A percentile compares a stretch with the other conserved stretches of the same genome.
These are phyloP conservation scores for Esox lucius DNA, from an alignment of 2,797 vertebrate species.

Conservation along the genomic window DNA sequence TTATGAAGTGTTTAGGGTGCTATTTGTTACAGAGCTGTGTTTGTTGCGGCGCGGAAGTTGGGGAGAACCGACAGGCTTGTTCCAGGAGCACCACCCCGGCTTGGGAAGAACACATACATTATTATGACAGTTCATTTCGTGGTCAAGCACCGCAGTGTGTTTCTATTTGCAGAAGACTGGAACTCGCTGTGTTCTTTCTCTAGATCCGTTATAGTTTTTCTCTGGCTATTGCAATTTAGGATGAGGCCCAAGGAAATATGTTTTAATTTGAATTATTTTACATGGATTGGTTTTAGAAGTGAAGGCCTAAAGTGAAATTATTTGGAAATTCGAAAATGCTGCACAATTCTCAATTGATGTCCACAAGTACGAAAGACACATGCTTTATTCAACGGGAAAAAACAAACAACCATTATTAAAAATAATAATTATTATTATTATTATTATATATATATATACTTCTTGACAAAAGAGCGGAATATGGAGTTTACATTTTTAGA, in stretches of 20 bases:
- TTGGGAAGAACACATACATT: constrained; percentile 69
- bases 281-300: not conserved
- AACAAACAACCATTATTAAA: not conserved
- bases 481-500: not conserved
- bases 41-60: not conserved
- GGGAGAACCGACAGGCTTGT: constrained; percentile 65
- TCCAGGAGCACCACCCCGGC: constrained; percentile 63
- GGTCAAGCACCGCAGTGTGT: constrained; percentile 38
- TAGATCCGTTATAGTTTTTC: not conserved
- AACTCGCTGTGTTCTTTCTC: not conserved
- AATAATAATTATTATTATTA: too few relatives aligned
- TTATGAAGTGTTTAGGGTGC: not conserved
- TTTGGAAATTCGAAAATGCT: not conserved
- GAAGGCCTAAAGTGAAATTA: not conserved
- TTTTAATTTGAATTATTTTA: not conserved
- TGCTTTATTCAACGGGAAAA: not conserved
- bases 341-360: not conserved
- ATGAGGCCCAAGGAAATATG: not conserved
- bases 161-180: constrained; percentile 11
- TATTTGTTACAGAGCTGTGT: not conserved
- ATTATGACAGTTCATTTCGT: constrained; percentile 66
- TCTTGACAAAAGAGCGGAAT: not conserved
- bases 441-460: too few relatives aligned
- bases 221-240: not conserved
- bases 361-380: not conserved